Percentiles rank a stretch among this genome's conserved stretches.
Evolutionary conservation across 2,113 vertebrate species (phyloP).

Genomic region (Polypterus senegalus): DNA sequence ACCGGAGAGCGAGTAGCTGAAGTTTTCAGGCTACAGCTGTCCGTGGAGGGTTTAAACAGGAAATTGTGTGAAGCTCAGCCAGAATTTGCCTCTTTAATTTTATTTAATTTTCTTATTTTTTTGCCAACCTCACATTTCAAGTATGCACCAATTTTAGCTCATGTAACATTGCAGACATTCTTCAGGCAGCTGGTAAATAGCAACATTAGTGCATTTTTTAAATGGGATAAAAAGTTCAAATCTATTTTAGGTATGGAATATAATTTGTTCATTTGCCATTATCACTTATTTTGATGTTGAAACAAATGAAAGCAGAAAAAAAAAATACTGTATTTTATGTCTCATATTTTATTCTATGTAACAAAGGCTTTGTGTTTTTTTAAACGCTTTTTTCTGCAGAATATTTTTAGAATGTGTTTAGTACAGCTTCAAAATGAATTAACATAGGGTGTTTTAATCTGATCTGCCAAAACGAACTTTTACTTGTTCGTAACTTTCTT

Average conservation of each 20-base stretch:
- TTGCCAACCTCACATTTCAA: slow-evolving; percentile 10
- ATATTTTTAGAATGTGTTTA: too few species aligned
- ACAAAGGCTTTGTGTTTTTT: too few species aligned
- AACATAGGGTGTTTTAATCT: too few species aligned
- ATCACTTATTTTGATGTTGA: neutral
- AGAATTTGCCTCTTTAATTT: slow-evolving; percentile 5
- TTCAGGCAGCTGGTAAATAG: slow-evolving; percentile 7
- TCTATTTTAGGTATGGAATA: slow-evolving; percentile 6
- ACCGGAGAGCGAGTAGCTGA: neutral
- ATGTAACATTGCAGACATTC: slow-evolving; percentile 11
- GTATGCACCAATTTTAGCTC: slow-evolving; percentile 8
- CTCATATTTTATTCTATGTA: too few species aligned
- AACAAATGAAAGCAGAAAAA: too few species aligned
- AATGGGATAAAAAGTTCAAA: slow-evolving; percentile 2
- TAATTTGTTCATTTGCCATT: neutral
- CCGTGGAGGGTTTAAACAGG: neutral
- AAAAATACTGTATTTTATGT: too few species aligned
- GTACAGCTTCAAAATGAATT: too few species aligned
- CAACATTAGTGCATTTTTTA: slow-evolving; percentile 1
- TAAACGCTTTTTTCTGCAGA: too few species aligned
- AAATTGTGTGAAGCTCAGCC: slow-evolving; percentile 2
- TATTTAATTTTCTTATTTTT: neutral
- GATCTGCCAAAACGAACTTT: too few species aligned
- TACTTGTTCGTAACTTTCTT: too few species aligned
- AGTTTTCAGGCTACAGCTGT: neutral